Conservation (phyloP, 2,113 vertebrate genomes). For the Peromyscus californicus region DNA sequence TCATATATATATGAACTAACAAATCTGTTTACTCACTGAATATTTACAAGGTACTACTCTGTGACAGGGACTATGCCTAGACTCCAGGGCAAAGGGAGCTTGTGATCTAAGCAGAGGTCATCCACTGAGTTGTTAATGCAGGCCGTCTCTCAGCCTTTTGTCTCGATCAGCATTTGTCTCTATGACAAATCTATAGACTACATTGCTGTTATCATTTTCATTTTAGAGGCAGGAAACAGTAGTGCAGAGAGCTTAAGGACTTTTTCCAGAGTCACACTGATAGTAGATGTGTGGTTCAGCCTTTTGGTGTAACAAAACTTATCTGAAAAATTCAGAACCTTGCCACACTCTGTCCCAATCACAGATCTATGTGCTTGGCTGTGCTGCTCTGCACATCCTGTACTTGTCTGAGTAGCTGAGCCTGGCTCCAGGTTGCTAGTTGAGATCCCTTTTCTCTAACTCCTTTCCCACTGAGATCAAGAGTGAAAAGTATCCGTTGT, state of each 20-base stretch:
- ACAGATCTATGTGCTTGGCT: not conserved
- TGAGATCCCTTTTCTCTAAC: not conserved
- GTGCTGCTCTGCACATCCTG: not conserved
- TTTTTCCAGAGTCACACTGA: constrained; percentile 11
- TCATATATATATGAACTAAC: too few species aligned
- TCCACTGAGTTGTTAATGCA: not conserved
- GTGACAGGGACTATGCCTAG: not conserved
- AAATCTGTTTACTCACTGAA: not conserved
- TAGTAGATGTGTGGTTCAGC: not conserved
- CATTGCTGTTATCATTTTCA: not conserved
- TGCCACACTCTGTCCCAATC: not conserved
- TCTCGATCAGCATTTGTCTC: not conserved
- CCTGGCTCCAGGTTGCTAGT: not conserved
- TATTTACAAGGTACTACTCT: not conserved
- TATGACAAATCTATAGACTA: not conserved
- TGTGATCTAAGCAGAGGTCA: not conserved
- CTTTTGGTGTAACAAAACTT: not conserved
- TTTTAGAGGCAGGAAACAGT: not conserved
- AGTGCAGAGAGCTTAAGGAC: not conserved
- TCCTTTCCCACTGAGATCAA: not conserved
- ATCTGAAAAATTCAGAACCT: not conserved
- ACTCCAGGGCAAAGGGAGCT: not conserved
- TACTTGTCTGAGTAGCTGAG: not conserved
- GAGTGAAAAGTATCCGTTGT: not conserved
- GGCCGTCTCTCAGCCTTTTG: not conserved